Base-by-base conservation (phyloP, 2,113 vertebrate genomes). In the Paralichthys olivaceus region DNA sequence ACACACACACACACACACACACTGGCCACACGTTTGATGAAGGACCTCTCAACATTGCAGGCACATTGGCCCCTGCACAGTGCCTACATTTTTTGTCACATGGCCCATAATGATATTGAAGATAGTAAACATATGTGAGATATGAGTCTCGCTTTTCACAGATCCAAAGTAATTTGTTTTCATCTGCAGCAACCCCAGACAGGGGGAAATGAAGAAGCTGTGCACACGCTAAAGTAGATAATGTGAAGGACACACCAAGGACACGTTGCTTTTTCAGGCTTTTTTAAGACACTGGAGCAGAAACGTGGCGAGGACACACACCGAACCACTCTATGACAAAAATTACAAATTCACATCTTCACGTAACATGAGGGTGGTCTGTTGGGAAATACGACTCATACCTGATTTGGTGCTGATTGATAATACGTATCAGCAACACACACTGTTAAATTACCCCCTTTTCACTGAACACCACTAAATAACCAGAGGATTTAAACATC, bases 201-300 rank as follows among this genome's bases (percentile, higher is more conserved):
- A 25, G 58, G 37, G 29, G 37, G 37, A 75, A 15, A 72, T 62
- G 6, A 79, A 67, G 7, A 69, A 54, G 84, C 47, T 73, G 34
- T 23, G 47, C 58, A 43, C 8, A 19, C 59, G 67, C 2, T 62
- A 77, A 77, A 86, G 69, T 83, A 34, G 77, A 75, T 77, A 45
- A 79, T 81, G 63, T 89, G 86, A 94, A 94, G 94, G 94, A 82
- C 93, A 93, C 71, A 81, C 83, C 89, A 95, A 94, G 93, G 94
- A 81, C 94, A 92, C 55, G 49, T 47, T 64, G 84, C 63, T 63
- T 81, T 77, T 69, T 45, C 7, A 4, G 37, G n/a, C 55, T 78
- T 69, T 81, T 60, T 23, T 45, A 15, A 22, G 15, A 67, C n/a
- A 77, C 60, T 80, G 45, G 25, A 65, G 29, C 45, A 53, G 37